A percentile compares a stretch with the other conserved stretches of the same genome.
Evolutionary conservation across 2,888 invertebrate genomes (phyloP).

Genomic region (Plagodis pulveraria): DNA sequence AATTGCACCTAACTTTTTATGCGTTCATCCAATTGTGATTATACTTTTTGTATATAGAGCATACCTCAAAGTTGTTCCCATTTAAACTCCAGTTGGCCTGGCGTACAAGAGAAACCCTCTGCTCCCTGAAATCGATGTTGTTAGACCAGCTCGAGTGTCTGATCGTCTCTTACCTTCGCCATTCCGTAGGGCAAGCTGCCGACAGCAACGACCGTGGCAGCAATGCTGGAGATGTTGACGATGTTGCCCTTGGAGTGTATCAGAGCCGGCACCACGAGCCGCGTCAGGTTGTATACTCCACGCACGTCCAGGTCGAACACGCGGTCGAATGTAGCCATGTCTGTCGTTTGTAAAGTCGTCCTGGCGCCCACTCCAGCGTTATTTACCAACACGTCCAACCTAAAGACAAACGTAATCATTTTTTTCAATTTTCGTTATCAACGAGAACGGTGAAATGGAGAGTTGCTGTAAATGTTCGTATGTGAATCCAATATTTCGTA

Average conservation of each 20-base stretch:
- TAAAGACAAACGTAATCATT: background rate
- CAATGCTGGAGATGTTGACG: constrained; percentile 91
- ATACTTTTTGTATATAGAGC: no score
- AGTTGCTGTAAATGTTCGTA: no score
- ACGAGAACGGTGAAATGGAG: no score
- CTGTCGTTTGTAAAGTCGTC: constrained; percentile 51
- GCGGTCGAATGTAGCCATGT: constrained; percentile 48
- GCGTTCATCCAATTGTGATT: no score
- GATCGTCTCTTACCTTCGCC: constrained; percentile 86
- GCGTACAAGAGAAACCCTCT: no score
- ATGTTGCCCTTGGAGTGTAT: constrained; percentile 86
- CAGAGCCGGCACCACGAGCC: constrained; percentile 88
- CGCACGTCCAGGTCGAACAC: constrained; percentile 88
- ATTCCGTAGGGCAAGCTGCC: constrained; percentile 94
- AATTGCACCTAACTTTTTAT: no score
- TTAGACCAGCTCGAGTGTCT: no score
- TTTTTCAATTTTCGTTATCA: no score
- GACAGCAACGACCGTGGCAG: constrained; percentile 88
- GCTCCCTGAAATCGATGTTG: no score
- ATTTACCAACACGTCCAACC: constrained; percentile 88
- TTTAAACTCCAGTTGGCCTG: no score
- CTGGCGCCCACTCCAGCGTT: constrained; percentile 82
- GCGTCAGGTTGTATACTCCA: constrained; percentile 85
- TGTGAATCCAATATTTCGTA: no score
- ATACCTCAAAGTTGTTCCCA: no score